Evolutionary conservation across 2,113 vertebrate species (phyloP), one percentile per base, ranked within the genome.

Genomic region (Cervus canadensis): DNA sequence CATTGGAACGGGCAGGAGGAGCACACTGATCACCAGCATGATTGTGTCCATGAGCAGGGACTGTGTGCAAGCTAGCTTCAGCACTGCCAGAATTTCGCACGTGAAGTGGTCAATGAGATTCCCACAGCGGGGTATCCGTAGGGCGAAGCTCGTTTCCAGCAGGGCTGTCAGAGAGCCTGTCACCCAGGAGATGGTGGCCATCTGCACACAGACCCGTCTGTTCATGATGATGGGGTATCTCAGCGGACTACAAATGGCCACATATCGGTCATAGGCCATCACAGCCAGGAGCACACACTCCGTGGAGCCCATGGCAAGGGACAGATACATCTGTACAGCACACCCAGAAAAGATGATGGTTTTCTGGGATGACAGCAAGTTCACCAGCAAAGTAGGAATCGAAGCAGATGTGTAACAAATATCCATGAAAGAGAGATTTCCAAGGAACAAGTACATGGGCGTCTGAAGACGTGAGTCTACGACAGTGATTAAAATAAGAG

Each of bases 371-470:
- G 97, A 97, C 21, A 98, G 64, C 54, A 98, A 91, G 92, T 98
- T 97, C 78, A 96, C 97, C 60, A 98, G 86, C 90, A 98, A 90
- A 71, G 94, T 91, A 33, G 98, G 98, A 28, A 95, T 64, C 7
- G 96, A 98, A 15, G 97, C 95, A 26, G 98, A 98, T 21, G 98
- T 98, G 48, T 98, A 98, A 40, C 98, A 98, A 40, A 98, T 97
- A 67, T 98, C 98, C 97, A 98, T 74, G 89, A 97, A 96, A 36
- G 98, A 97, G 43, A 98, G 97, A 74, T 98, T 98, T 17, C 98
- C 95, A 2, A 98, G 98, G 57, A 98, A 98, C 17, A 97, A 97
- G 89, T 98, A 98, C 98, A 98, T 98, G n/a, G 98, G 98, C 7
- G 86, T 98, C 16, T 94, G 96, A 36, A 98, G 98, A 40, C 2